These are phyloP conservation scores for Leucophenga varia DNA, from an alignment of 1,140 invertebrate species.

Conservation along the genomic window DNA sequence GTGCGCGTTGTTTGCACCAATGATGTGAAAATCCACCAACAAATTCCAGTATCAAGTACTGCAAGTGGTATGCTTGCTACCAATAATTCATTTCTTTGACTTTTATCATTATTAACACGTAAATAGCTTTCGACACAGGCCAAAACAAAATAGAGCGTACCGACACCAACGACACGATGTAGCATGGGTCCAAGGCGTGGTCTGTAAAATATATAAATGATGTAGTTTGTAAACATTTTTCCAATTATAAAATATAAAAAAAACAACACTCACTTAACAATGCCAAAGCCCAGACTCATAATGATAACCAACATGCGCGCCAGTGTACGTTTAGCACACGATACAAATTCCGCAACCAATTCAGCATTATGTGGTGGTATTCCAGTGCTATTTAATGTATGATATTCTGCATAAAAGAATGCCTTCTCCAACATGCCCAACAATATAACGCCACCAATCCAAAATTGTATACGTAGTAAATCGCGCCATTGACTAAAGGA, in stretches of 20 bases:
- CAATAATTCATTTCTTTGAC: constrained; percentile 67
- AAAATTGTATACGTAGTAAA: constrained; percentile 90
- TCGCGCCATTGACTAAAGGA: constrained; percentile 87
- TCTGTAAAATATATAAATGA: constrained; percentile 56
- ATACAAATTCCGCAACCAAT: constrained; percentile 80
- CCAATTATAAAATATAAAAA: constrained; percentile 10
- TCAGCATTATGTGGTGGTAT: constrained; percentile 68
- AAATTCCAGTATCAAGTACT: constrained; percentile 70
- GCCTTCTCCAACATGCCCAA: constrained; percentile 84
- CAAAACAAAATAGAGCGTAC: constrained; percentile 78
- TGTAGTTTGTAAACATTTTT: too few relatives aligned
- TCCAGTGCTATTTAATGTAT: constrained; percentile 76
- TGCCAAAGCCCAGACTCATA: constrained; percentile 91
- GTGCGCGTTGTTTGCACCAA: constrained; percentile 87
- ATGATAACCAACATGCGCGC: constrained; percentile 92
- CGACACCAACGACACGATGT: constrained; percentile 81
- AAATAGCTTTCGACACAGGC: constrained; percentile 82
- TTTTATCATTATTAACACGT: constrained; percentile 70
- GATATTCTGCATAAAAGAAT: constrained; percentile 88
- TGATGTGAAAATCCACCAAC: constrained; percentile 87
- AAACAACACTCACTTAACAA: constrained; percentile 77
- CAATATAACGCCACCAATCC: constrained; percentile 88
- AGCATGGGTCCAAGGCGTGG: constrained; percentile 83
- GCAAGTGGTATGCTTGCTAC: constrained; percentile 75
- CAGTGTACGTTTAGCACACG: constrained; percentile 81